phyloP scores from a whole-genome alignment of 64 coral and sea anemone species.

The Pachyseris speciosa region DNA sequence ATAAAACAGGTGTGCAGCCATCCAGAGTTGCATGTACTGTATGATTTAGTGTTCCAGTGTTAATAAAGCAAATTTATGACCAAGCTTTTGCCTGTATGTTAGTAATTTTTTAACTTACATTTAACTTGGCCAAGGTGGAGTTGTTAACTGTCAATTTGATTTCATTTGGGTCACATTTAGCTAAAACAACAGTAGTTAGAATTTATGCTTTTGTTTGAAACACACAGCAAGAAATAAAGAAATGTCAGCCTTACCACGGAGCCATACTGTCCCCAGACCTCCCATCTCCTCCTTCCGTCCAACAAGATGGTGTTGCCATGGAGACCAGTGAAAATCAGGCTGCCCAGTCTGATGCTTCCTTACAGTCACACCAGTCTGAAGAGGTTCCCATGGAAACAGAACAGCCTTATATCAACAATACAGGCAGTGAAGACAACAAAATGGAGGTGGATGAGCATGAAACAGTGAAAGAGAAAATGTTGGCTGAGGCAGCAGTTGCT shows the following conservation, averaged over 20 bases:
- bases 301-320: slow-evolving; percentile 76
- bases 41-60: too few relatives aligned
- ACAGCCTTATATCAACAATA: slow-evolving; percentile 58
- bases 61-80: too few relatives aligned
- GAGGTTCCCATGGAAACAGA: slow-evolving; percentile 93
- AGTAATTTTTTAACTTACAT: too few relatives aligned
- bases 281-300: slow-evolving; percentile 48
- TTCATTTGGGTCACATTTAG: too few relatives aligned
- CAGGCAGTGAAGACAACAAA: slow-evolving; percentile 59
- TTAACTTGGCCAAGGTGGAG: too few relatives aligned
- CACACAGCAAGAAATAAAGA: slow-evolving; percentile 85
- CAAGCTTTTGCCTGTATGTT: too few relatives aligned
- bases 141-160: too few relatives aligned
- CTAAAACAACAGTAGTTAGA: too few relatives aligned
- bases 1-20: too few relatives aligned
- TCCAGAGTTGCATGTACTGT: too few relatives aligned
- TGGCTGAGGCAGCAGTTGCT: neutral
- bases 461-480: neutral
- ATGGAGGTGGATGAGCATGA: slow-evolving; percentile 90
- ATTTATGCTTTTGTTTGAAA: neutral
- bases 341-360: slow-evolving; percentile 13
- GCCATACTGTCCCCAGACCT: slow-evolving; percentile 86
- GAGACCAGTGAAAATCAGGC: slow-evolving; percentile 68
- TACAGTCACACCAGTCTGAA: slow-evolving; percentile 43
- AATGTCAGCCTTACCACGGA: slow-evolving; percentile 73